Conservation (phyloP, 2,113 vertebrate species). For the Thalassarche chlororhynchos region DNA sequence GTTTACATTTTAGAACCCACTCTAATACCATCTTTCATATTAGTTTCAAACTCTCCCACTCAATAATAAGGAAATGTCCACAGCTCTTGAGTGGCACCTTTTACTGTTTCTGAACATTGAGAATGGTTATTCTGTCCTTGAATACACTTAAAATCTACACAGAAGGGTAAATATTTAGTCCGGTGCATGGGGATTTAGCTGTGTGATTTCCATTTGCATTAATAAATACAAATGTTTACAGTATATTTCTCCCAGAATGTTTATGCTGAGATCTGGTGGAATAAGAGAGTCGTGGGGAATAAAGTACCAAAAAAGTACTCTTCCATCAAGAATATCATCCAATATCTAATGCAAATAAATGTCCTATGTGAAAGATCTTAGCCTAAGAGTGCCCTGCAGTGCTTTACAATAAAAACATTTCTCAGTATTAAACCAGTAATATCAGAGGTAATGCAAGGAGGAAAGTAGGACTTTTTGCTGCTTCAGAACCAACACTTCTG, state of each 20-base stretch:
- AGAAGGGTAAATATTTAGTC: slow-evolving; percentile 63
- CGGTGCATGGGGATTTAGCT: not conserved
- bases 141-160: slow-evolving; percentile 40
- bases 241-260: slow-evolving; percentile 6
- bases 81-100: not conserved
- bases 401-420: not conserved
- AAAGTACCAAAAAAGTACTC: not conserved
- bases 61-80: not conserved
- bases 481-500: not conserved
- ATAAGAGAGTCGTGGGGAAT: not conserved
- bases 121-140: slow-evolving; percentile 23
- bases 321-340: not conserved
- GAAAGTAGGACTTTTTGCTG: not conserved
- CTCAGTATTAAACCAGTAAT: not conserved
- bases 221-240: slow-evolving; percentile 69
- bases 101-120: not conserved
- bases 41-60: not conserved
- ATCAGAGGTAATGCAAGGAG: not conserved
- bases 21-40: not conserved
- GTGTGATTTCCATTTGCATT: slow-evolving; percentile 44
- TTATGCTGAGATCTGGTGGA: slow-evolving; percentile 20
- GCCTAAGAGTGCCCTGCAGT: not conserved
- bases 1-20: not conserved
- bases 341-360: not conserved
- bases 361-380: not conserved